phyloP scores from a whole-genome alignment of 2,888 invertebrate species.

The Watsonalla binaria region DNA sequence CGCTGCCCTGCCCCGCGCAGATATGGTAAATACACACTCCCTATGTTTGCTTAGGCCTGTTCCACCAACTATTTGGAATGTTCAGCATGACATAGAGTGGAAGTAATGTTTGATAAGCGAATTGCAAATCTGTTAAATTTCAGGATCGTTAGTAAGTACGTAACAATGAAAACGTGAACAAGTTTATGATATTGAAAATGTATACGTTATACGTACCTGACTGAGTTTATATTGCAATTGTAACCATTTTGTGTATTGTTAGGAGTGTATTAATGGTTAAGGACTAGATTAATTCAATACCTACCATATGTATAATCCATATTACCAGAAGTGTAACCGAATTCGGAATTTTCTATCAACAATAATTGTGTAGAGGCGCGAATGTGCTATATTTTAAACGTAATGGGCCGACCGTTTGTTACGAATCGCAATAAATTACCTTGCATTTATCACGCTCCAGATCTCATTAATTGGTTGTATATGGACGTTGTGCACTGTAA shows the following conservation, averaged over 20 bases:
- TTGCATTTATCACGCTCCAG: constrained; percentile 60
- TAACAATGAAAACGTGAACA: too few relatives aligned
- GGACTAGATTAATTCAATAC: neutral
- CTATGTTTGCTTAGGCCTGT: constrained; percentile 35
- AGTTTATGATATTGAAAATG: too few relatives aligned
- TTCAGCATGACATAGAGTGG: constrained; percentile 19
- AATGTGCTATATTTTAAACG: constrained; percentile 65
- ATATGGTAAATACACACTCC: constrained; percentile 40
- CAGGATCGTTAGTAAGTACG: neutral
- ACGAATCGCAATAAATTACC: constrained; percentile 63
- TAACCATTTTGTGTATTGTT: too few relatives aligned
- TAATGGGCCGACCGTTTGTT: constrained; percentile 57
- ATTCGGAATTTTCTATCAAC: constrained; percentile 19
- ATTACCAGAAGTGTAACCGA: neutral
- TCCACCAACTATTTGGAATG: constrained; percentile 22
- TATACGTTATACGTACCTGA: too few relatives aligned
- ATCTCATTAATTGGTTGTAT: constrained; percentile 60
- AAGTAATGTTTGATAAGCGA: constrained; percentile 17
- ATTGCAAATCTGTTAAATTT: constrained; percentile 6
- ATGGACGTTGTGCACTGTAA: constrained; percentile 32
- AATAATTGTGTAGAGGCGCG: constrained; percentile 44
- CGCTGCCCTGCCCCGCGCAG: constrained; percentile 27
- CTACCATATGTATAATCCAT: neutral
- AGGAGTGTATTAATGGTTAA: too few relatives aligned
- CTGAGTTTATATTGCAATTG: too few relatives aligned